Evolutionary conservation across 2,888 invertebrate genomes (phyloP).

Genomic region (Desoria tigrina): DNA sequence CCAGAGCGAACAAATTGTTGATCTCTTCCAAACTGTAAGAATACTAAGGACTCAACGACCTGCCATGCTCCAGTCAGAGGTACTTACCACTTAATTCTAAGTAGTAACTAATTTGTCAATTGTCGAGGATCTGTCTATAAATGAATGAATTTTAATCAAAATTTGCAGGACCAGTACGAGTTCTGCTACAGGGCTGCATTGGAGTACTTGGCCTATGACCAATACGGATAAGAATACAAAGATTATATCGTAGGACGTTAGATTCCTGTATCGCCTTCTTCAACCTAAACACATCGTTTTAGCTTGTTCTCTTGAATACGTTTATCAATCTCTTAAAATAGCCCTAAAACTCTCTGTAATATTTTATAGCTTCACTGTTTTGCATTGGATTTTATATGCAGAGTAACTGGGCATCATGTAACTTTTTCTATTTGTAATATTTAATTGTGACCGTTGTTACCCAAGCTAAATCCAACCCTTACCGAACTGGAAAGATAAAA

Average conservation of each 20-base stretch:
- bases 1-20: constrained; percentile 98
- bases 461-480: too few relatives aligned
- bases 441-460: too few relatives aligned
- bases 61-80: constrained; percentile 99
- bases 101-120: constrained; percentile 2
- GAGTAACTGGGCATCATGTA: too few relatives aligned
- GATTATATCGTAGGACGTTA: background rate
- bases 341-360: too few relatives aligned
- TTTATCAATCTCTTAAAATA: too few relatives aligned
- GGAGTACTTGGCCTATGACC: constrained; percentile 73
- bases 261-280: constrained; percentile 7
- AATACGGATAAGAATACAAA: constrained; percentile 45
- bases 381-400: too few relatives aligned
- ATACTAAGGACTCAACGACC: constrained; percentile 96
- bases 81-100: constrained; percentile 57
- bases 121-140: background rate
- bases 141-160: constrained; percentile 15
- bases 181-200: constrained; percentile 98
- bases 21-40: constrained; percentile 98
- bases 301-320: background rate
- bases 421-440: too few relatives aligned
- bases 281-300: constrained; percentile 7
- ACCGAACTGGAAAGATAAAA: background rate
- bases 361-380: too few relatives aligned
- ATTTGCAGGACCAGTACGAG: constrained; percentile 93